Evolutionary conservation across 2,888 invertebrate species (phyloP), one percentile per base, ranked within the genome.

Genomic region (Apotomis turbidana): DNA sequence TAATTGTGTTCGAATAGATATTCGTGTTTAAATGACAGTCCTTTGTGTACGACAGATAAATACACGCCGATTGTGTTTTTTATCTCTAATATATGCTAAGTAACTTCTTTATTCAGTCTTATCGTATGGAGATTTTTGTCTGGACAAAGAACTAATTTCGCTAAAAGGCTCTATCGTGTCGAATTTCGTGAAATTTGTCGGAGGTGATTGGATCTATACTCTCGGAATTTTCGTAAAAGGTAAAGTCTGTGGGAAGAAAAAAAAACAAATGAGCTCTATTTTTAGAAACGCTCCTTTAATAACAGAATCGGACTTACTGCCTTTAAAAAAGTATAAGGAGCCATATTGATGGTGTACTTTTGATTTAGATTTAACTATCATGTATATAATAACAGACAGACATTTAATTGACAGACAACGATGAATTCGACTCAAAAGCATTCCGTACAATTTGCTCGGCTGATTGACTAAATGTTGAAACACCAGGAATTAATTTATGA

Each of bases 1-100:
- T 57, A 36, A 46, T 57, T 57, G 57, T 36, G 36, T 57, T 57
- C 57, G 52, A 54, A 60, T 54, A 60, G 38, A 55, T 62, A 55
- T 57, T 66, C 55, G 27, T 57, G 55, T n/a, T 46, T 27, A 55
- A 64, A 55, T 66, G 36, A 57, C 57, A 57, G 44, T 66, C 57
- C 12, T 46, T 12, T 36, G 12, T 41, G 10, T 46, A 27, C 55
- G 27, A 46, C 12, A 36, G 51, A 64, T 41, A 55, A 44, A 55
- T 44, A 41, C 52, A 63, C 15, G 52, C 12, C 44, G 54, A 63
- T 12, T 64, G 55, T 46, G 15, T 8, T 46, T 55, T 66, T 57
- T 55, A 46, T 51, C 38, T 36, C 36, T 4, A 12, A 38, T 38
- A 38, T 51, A 12, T 10, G 9, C 49, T 9, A 49, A 9, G 9